Evolutionary conservation across 2,113 vertebrate species (phyloP).

Genomic region (Scomber japonicus): DNA sequence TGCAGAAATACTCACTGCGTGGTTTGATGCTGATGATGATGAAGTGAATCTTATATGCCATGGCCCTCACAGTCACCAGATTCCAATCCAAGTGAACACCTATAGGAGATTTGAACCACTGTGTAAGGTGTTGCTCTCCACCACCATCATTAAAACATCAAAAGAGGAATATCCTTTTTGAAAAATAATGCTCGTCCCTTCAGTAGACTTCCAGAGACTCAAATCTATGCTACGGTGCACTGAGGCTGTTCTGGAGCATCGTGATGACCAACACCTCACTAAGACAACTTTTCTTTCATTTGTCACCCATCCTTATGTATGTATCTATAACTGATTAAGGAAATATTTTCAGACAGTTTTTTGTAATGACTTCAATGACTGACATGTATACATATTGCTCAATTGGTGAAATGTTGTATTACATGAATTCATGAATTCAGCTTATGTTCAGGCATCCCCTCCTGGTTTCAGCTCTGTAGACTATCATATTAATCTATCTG

Average conservation of each 20-base stretch:
- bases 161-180: no score
- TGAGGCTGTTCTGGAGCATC: background rate
- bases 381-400: background rate
- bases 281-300: background rate
- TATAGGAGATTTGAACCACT: background rate
- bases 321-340: no score
- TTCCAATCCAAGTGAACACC: background rate
- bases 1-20: no score
- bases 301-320: background rate
- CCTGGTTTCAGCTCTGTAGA: background rate
- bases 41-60: background rate
- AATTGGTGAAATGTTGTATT: conserved; percentile 3
- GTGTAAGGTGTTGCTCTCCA: no score
- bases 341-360: no score
- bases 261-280: background rate
- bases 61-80: background rate
- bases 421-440: conserved; percentile 33
- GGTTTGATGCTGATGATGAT: background rate
- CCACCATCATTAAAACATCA: no score
- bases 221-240: no score
- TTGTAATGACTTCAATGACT: background rate
- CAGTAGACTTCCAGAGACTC: background rate
- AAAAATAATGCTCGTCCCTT: no score
- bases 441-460: background rate
- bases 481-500: conserved; percentile 53